phyloP scores from a whole-genome alignment of 2,113 vertebrate species.

The Peromyscus leucopus region DNA sequence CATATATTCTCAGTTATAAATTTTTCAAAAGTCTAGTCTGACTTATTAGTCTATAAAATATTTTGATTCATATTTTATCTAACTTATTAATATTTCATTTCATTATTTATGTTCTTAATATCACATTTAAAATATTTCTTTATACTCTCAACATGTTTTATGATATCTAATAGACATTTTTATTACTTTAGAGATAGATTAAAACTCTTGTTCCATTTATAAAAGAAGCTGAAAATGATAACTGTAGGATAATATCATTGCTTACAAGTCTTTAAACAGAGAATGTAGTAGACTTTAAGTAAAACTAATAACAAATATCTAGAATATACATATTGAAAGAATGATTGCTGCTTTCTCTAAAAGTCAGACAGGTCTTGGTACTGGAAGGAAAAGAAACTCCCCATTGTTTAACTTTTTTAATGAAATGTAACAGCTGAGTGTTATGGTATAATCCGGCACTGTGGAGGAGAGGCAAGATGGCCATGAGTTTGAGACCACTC shows the following conservation, averaged over 20 bases:
- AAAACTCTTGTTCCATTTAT: neutral
- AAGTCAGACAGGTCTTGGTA: neutral
- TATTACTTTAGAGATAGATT: neutral
- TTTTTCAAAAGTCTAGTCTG: neutral
- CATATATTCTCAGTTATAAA: neutral
- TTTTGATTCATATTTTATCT: neutral
- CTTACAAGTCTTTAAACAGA: neutral
- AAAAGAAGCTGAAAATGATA: neutral
- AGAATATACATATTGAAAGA: neutral
- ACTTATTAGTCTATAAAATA: neutral
- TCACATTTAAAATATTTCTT: neutral
- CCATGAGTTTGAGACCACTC: neutral
- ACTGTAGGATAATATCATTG: neutral
- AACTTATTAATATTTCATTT: constrained; percentile 1
- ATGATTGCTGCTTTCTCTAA: neutral
- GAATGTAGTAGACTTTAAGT: neutral
- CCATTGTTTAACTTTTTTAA: neutral
- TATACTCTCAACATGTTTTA: neutral
- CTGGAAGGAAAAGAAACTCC: neutral
- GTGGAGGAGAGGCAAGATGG: neutral
- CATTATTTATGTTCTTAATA: neutral
- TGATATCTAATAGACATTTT: neutral
- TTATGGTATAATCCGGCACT: neutral
- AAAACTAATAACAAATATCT: neutral
- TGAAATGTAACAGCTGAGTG: neutral